Conservation (phyloP, 2,888 invertebrate species). For the Amphipoea lucens region DNA sequence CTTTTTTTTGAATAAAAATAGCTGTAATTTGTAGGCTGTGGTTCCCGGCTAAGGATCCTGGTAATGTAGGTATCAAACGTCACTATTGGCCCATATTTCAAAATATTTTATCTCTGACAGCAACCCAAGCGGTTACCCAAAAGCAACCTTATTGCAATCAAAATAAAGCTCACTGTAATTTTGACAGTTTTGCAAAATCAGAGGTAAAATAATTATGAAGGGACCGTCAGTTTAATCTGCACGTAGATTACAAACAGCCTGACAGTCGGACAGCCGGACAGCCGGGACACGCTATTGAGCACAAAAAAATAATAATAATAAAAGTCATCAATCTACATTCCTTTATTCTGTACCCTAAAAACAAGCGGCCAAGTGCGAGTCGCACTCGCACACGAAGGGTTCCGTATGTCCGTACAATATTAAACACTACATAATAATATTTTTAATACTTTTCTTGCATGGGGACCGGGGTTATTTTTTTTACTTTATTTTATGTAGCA, state of each 20-base stretch:
- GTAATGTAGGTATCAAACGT: conserved; percentile 7
- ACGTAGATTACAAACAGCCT: conserved; percentile 4
- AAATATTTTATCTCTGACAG: background rate
- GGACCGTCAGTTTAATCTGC: conserved; percentile 8
- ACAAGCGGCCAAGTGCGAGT: no score
- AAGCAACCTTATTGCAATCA: no score
- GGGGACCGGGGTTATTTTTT: no score
- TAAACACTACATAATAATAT: no score
- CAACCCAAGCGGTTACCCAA: no score
- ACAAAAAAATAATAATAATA: no score
- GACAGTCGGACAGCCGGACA: background rate
- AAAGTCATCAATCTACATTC: conserved; percentile 63
- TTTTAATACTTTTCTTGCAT: no score
- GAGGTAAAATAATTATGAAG: background rate
- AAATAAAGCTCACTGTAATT: no score
- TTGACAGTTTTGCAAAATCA: no score
- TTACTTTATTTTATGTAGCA: background rate
- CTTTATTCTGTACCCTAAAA: background rate
- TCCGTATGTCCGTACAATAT: no score
- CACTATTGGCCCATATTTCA: conserved; percentile 26
- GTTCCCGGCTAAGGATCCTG: background rate
- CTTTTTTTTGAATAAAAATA: background rate
- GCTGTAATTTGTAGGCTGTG: background rate
- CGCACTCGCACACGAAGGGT: no score
- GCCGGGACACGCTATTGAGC: conserved; percentile 42